phyloP scores from a whole-genome alignment of 2,797 vertebrate genomes.

The Poliocrania exsul region DNA sequence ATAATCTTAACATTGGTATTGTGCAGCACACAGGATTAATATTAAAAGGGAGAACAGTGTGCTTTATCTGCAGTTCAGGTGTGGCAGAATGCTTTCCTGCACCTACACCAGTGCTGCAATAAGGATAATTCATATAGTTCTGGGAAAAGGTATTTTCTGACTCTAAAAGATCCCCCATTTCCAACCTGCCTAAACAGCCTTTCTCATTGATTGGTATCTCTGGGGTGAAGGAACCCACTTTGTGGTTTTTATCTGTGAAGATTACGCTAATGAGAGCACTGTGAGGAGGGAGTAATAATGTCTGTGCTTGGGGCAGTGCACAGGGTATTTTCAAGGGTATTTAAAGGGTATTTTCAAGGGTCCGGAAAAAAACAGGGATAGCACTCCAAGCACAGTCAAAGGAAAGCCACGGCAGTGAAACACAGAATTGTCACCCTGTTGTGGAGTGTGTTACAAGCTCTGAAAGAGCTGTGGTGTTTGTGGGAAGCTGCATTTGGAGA shows the following conservation, averaged over 20 bases:
- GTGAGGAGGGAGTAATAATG: neutral
- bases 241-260: neutral
- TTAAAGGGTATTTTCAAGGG: neutral
- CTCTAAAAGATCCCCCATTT: neutral
- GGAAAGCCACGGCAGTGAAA: neutral
- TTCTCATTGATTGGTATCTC: neutral
- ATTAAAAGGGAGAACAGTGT: neutral
- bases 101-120: neutral
- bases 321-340: neutral
- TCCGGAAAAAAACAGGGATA: neutral
- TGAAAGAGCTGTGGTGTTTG: neutral
- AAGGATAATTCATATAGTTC: neutral
- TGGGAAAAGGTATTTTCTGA: neutral
- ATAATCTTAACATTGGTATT: neutral
- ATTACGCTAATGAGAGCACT: neutral
- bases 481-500: accelerated
- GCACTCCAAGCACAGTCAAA: neutral
- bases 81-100: neutral
- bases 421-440: neutral
- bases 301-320: neutral
- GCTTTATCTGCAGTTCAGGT: neutral
- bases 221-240: neutral
- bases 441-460: neutral
- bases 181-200: neutral
- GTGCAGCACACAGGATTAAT: neutral